Conservation (phyloP, 35 echinoderm and acorn worm species). For the Ophioderma brevispina region DNA sequence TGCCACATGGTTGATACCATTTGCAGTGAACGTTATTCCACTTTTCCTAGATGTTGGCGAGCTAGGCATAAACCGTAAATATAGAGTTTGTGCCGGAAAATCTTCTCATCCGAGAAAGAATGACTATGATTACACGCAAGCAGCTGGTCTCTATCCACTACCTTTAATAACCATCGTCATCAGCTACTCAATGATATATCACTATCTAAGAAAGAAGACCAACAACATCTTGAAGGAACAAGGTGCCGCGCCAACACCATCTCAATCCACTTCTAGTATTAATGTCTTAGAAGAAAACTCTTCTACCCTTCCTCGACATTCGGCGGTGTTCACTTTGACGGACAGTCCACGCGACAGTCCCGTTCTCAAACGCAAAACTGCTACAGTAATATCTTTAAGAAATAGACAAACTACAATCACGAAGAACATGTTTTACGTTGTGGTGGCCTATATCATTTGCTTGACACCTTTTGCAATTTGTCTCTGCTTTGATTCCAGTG, state of each 20-base stretch:
- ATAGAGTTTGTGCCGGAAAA: constrained; percentile 73
- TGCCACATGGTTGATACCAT: constrained; percentile 71
- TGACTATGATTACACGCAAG: constrained; percentile 69
- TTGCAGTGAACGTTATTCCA: constrained; percentile 53
- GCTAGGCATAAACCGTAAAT: constrained; percentile 62
- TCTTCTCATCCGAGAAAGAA: constrained; percentile 54
- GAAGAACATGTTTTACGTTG: constrained; percentile 73
- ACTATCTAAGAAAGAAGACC: constrained; percentile 52
- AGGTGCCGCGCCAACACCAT: not conserved
- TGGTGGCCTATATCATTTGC: constrained; percentile 37
- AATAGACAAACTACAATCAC: constrained; percentile 30
- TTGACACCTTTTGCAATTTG: constrained; percentile 30
- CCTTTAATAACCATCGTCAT: constrained; percentile 70
- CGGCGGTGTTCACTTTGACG: not conserved
- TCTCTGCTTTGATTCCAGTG: constrained; percentile 27
- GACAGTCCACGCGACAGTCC: not conserved
- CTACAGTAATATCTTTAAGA: not conserved
- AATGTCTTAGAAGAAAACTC: not conserved
- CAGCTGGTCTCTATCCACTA: constrained; percentile 53
- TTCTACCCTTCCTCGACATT: not conserved
- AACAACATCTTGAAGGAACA: not conserved
- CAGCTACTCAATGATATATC: constrained; percentile 62
- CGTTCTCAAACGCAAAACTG: not conserved
- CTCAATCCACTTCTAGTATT: not conserved
- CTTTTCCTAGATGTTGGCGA: constrained; percentile 68